Percentiles rank a stretch among this genome's conserved stretches.
These are phyloP conservation scores for Mythimna albipuncta DNA, from an alignment of 2,888 invertebrate genomes.

Conservation along the genomic window DNA sequence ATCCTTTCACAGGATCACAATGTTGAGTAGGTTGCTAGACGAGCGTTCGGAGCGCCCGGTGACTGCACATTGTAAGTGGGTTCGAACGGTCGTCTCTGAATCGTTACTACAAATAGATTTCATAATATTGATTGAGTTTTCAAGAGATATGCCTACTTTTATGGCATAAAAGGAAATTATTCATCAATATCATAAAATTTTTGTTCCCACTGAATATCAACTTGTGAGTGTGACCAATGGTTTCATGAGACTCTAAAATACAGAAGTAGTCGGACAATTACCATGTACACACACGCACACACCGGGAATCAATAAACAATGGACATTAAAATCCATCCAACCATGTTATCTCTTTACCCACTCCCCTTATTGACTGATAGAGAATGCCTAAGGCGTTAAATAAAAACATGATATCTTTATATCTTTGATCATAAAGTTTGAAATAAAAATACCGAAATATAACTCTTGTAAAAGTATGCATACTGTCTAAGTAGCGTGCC, in stretches of 20 bases:
- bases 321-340: no score
- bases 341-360: no score
- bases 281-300: no score
- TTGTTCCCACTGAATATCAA: not conserved
- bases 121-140: not conserved
- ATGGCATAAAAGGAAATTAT: no score
- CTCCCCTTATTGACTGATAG: no score
- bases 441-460: no score
- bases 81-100: not conserved
- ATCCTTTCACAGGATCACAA: not conserved
- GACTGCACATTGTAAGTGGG: not conserved
- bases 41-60: constrained; percentile 1
- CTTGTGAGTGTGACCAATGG: not conserved
- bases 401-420: no score
- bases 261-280: no score
- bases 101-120: not conserved
- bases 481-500: not conserved
- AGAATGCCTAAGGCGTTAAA: no score
- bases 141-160: not conserved
- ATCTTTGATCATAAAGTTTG: not conserved
- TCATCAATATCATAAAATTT: no score
- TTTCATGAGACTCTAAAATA: not conserved
- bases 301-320: no score
- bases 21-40: constrained; percentile 21
- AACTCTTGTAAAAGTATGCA: not conserved